phyloP scores from a whole-genome alignment of 1,140 invertebrate species.

The Cyrtorhinus lividipennis region DNA sequence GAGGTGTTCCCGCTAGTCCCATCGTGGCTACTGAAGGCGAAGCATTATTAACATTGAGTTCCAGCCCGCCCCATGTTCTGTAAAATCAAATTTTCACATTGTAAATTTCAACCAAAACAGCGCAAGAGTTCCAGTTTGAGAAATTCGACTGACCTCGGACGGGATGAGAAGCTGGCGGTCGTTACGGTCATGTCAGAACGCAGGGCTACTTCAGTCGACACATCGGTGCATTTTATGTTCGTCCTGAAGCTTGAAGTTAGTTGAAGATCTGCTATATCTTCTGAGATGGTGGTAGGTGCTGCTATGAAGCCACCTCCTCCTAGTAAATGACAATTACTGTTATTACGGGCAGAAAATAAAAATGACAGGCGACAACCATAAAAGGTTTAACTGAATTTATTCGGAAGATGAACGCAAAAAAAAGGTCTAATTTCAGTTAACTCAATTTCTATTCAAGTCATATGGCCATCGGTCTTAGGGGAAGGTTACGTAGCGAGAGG shows the following conservation, averaged over 20 bases:
- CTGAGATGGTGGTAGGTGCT: background rate
- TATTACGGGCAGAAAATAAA: background rate
- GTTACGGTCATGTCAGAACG: conserved; percentile 1
- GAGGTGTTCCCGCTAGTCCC: conserved; percentile 18
- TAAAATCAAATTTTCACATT: conserved; percentile 39
- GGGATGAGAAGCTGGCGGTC: conserved; percentile 3
- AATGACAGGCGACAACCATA: no score
- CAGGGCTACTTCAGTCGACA: background rate
- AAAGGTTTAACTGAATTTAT: no score
- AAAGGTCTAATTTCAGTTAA: no score
- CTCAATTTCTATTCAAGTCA: no score
- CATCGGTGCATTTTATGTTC: background rate
- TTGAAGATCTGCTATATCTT: background rate
- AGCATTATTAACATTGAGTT: conserved; percentile 51
- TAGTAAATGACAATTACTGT: background rate
- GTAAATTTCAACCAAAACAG: conserved; percentile 33
- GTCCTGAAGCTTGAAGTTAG: background rate
- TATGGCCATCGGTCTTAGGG: no score
- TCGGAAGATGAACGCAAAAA: no score
- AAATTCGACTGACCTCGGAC: conserved; percentile 5
- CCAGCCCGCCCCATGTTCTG: conserved; percentile 55
- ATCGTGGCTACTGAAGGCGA: conserved; percentile 32
- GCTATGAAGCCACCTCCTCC: background rate
- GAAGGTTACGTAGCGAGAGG: no score
- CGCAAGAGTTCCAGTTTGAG: conserved; percentile 2